phyloP scores from a whole-genome alignment of 2,113 vertebrate genomes.

The Indicator indicator region DNA sequence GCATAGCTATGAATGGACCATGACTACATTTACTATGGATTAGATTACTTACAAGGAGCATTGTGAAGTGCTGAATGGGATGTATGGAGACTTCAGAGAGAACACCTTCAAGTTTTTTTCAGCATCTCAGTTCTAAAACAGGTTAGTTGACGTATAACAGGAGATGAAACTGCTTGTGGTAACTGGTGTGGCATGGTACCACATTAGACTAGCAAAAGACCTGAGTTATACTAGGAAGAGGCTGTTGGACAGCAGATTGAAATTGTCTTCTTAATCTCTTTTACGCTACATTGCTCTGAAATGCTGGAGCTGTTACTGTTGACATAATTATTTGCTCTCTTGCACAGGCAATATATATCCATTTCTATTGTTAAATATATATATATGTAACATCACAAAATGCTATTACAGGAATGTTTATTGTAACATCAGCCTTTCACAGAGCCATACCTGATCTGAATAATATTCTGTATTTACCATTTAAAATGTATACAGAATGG shows the following conservation, averaged over 20 bases:
- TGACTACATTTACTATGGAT: not conserved
- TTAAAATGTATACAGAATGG: not conserved
- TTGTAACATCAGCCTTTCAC: not conserved
- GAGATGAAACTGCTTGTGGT: not conserved
- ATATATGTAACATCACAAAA: not conserved
- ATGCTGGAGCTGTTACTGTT: not conserved
- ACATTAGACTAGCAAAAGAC: not conserved
- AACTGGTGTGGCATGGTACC: not conserved
- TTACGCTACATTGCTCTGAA: not conserved
- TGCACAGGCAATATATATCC: not conserved
- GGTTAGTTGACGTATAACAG: not conserved
- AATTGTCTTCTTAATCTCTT: not conserved
- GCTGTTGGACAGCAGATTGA: not conserved
- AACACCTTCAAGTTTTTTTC: not conserved
- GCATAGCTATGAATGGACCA: not conserved
- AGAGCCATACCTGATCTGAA: not conserved
- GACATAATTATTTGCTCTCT: not conserved
- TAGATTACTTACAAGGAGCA: not conserved
- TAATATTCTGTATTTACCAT: not conserved
- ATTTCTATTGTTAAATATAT: not conserved
- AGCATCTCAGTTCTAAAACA: not conserved
- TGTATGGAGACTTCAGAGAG: not conserved
- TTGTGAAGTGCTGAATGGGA: not conserved
- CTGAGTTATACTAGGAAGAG: not conserved
- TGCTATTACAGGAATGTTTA: not conserved